phyloP scores from a whole-genome alignment of 2,888 invertebrate species.

The Drosophila mulleri region DNA sequence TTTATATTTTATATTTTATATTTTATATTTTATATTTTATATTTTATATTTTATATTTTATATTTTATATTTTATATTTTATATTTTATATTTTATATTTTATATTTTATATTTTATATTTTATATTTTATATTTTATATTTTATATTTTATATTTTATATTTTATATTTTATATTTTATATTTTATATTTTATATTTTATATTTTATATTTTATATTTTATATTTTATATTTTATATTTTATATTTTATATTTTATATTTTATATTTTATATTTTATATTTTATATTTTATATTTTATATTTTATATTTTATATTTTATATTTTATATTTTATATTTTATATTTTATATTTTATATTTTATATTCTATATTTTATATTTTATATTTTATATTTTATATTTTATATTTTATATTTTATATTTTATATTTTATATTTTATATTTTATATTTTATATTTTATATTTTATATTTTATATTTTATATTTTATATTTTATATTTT shows the following conservation, averaged over 20 bases:
- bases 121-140: conserved; percentile 5
- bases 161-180: conserved; percentile 6
- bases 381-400: no score
- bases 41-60: conserved; percentile 4
- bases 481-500: no score
- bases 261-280: conserved; percentile 1
- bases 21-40: conserved; percentile 4
- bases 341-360: no score
- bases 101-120: conserved; percentile 8
- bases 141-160: conserved; percentile 5
- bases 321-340: no score
- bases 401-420: no score
- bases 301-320: conserved; percentile 1
- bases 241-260: conserved; percentile 7
- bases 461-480: no score
- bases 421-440: no score
- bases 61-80: conserved; percentile 4
- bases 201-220: conserved; percentile 1
- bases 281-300: conserved; percentile 2
- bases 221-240: conserved; percentile 4
- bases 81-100: conserved; percentile 1
- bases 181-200: conserved; percentile 6
- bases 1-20: conserved; percentile 4
- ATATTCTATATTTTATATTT: no score
- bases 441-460: no score